phyloP scores from a whole-genome alignment of 2,113 vertebrate genomes.

The Bubalus kerabau region DNA sequence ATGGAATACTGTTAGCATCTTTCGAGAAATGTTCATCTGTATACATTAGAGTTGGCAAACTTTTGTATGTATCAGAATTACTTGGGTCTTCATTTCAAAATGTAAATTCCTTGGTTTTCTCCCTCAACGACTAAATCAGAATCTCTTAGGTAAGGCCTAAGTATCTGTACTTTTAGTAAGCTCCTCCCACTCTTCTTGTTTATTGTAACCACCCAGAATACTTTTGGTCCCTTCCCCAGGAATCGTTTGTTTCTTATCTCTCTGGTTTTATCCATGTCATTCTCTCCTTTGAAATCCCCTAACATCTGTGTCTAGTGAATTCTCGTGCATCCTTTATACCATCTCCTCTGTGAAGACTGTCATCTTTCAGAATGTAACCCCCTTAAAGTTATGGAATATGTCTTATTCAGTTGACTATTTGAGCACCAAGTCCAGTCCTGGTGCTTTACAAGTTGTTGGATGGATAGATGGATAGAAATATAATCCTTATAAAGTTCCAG shows the following conservation, averaged over 20 bases:
- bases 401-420: neutral
- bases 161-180: neutral
- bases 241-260: neutral
- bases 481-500: neutral
- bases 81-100: slow-evolving; percentile 6
- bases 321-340: neutral
- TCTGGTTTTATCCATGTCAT: neutral
- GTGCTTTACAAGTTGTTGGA: neutral
- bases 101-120: neutral
- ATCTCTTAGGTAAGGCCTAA: neutral
- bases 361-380: neutral
- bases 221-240: neutral
- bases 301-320: neutral
- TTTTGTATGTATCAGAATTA: slow-evolving; percentile 28
- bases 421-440: neutral
- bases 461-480: neutral
- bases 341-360: neutral
- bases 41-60: neutral
- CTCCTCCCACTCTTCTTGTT: neutral
- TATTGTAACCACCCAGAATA: neutral
- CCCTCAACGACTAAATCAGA: neutral
- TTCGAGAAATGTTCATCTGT: neutral
- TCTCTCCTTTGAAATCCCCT: neutral
- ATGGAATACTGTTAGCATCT: neutral
- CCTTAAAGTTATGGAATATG: neutral